Evolutionary conservation across 2,888 invertebrate species (phyloP).

Genomic region (Eristalis intricaria): DNA sequence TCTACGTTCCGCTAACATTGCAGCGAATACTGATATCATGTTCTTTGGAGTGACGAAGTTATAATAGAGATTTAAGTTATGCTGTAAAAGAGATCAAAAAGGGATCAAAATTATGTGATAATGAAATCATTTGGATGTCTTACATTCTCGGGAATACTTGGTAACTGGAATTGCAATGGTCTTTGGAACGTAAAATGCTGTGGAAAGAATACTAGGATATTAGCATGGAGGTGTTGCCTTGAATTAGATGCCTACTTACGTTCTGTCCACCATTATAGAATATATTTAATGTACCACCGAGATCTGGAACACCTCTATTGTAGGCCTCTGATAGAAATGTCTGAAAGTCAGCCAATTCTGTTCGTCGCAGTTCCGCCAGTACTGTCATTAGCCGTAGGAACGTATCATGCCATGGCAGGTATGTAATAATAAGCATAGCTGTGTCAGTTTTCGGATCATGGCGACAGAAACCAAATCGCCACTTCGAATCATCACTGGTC

Average conservation of each 20-base stretch:
- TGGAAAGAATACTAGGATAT: conserved; percentile 80
- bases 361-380: conserved; percentile 78
- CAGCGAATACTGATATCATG: conserved; percentile 98
- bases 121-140: conserved; percentile 79
- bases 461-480: conserved; percentile 98
- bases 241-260: conserved; percentile 82
- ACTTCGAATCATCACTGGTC: conserved; percentile 96
- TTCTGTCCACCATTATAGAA: conserved; percentile 84
- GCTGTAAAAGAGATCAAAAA: conserved; percentile 83
- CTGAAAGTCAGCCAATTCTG: conserved; percentile 77
- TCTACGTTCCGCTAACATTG: conserved; percentile 95
- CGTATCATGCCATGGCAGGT: conserved; percentile 97
- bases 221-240: conserved; percentile 76
- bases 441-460: conserved; percentile 95
- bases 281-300: conserved; percentile 85
- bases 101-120: background rate
- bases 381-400: conserved; percentile 84
- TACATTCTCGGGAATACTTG: conserved; percentile 98
- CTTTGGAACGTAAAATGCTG: conserved; percentile 90
- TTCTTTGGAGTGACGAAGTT: conserved; percentile 97
- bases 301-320: conserved; percentile 86
- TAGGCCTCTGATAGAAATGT: conserved; percentile 86
- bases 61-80: conserved; percentile 98
- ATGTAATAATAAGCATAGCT: conserved; percentile 92
- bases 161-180: conserved; percentile 91